Conservation (phyloP, 2,888 invertebrate genomes). For the Drepanosiphum platanoidis region DNA sequence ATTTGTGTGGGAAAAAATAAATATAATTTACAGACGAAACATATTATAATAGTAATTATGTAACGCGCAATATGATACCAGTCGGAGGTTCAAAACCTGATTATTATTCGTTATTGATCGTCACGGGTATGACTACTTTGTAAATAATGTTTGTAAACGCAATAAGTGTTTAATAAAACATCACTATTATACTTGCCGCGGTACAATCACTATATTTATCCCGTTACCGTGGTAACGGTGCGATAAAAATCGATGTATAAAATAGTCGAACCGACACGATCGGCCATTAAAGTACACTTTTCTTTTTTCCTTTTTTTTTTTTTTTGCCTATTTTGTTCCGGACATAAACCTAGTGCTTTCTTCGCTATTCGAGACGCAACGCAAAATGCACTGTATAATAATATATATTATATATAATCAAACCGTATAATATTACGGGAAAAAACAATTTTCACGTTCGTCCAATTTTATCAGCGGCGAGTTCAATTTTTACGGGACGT, state of each 20-base stretch:
- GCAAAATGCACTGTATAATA: too few relatives aligned
- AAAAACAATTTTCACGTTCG: not conserved
- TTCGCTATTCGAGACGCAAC: not conserved
- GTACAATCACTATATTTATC: conserved; percentile 17
- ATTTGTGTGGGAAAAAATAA: too few relatives aligned
- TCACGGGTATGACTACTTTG: too few relatives aligned
- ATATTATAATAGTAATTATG: too few relatives aligned
- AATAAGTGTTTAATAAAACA: too few relatives aligned
- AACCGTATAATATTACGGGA: not conserved
- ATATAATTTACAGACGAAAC: too few relatives aligned
- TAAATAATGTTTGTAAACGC: too few relatives aligned
- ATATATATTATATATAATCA: too few relatives aligned
- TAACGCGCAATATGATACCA: too few relatives aligned
- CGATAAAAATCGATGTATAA: conserved; percentile 28
- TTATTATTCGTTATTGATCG: too few relatives aligned
- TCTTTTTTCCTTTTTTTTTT: not conserved
- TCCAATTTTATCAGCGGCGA: not conserved
- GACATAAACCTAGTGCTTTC: not conserved
- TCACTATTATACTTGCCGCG: not conserved
- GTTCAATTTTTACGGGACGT: not conserved
- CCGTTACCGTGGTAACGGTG: conserved; percentile 34
- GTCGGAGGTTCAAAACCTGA: too few relatives aligned
- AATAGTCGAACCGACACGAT: conserved; percentile 9
- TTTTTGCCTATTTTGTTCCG: not conserved
- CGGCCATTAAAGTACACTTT: conserved; percentile 26